Conservation (phyloP, 92 coral and sea anemone genomes). For the Epizoanthus fatuus region DNA sequence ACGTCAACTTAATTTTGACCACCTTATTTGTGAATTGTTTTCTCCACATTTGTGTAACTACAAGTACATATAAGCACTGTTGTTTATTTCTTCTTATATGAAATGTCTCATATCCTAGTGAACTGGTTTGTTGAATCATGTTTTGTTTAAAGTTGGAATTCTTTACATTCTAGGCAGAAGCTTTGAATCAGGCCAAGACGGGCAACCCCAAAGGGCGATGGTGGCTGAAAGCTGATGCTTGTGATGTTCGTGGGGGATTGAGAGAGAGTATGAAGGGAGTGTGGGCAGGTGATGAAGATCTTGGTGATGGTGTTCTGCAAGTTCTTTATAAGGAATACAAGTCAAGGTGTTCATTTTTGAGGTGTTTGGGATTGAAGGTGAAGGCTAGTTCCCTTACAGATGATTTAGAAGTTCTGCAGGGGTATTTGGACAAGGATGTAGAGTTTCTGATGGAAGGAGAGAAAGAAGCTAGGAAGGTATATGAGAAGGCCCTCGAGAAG, state of each 20-base stretch:
- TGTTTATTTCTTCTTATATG: too few species aligned
- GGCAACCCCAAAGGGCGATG: slow-evolving; percentile 55
- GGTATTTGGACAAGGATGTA: slow-evolving; percentile 1
- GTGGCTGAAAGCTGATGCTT: slow-evolving; percentile 71
- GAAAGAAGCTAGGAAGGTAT: slow-evolving; percentile 2
- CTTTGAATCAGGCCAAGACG: slow-evolving; percentile 36
- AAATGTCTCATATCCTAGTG: too few species aligned
- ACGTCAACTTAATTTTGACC: too few species aligned
- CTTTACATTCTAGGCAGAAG: slow-evolving; percentile 5
- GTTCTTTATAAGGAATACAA: slow-evolving; percentile 36
- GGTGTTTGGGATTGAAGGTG: slow-evolving; percentile 8
- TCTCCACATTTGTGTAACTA: too few species aligned
- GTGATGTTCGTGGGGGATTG: slow-evolving; percentile 54
- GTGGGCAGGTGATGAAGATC: slow-evolving; percentile 68
- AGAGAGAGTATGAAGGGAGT: slow-evolving; percentile 52
- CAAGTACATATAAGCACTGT: too few species aligned
- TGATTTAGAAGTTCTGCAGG: background rate
- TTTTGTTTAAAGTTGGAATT: too few species aligned
- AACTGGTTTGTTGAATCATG: too few species aligned
- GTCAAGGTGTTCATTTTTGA: slow-evolving; percentile 27
- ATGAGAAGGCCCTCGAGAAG: slow-evolving; percentile 45
- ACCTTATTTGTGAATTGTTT: too few species aligned
- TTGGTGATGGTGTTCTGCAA: slow-evolving; percentile 51
- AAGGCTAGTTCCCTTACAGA: background rate
- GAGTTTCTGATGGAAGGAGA: slow-evolving; percentile 11